A percentile compares a stretch with the other conserved stretches of the same genome.
Evolutionary conservation across 2,797 vertebrate genomes (phyloP).

Genomic region (Melanogrammus aeglefinus): DNA sequence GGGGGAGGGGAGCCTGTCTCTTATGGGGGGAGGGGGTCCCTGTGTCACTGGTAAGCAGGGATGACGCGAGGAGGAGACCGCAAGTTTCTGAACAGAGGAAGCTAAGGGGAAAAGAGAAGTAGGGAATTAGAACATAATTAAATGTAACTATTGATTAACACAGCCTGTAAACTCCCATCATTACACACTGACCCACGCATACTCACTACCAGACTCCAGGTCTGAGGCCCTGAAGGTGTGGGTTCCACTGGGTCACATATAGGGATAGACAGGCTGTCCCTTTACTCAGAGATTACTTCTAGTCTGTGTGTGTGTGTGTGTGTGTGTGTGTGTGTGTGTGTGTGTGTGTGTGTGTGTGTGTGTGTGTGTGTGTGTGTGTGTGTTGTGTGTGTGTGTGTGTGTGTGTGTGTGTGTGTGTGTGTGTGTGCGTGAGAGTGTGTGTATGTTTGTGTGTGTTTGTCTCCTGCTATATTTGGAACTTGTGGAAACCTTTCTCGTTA

Average conservation of each 20-base stretch:
- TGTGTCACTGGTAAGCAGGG: neutral
- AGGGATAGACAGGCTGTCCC: neutral
- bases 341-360: too few relatives aligned
- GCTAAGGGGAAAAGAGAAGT: neutral
- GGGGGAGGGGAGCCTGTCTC: too few relatives aligned
- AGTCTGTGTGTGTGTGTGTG: neutral
- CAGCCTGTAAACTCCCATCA: neutral
- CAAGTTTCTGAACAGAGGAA: neutral
- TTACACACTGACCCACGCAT: neutral
- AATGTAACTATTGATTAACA: neutral
- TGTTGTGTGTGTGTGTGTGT: neutral
- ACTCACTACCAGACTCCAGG: neutral
- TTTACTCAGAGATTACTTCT: neutral
- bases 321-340: neutral
- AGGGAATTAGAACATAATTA: neutral
- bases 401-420: too few relatives aligned
- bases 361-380: too few relatives aligned
- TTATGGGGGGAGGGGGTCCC: neutral
- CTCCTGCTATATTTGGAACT: neutral
- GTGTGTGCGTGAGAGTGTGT: conserved; percentile 9
- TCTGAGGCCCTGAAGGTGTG: neutral
- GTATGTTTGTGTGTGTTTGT: conserved; percentile 10
- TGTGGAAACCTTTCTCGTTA: neutral
- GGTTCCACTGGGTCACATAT: neutral
- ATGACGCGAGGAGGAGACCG: neutral